Evolutionary conservation across 2,113 vertebrate species (phyloP).

Genomic region (Mobula hypostoma): DNA sequence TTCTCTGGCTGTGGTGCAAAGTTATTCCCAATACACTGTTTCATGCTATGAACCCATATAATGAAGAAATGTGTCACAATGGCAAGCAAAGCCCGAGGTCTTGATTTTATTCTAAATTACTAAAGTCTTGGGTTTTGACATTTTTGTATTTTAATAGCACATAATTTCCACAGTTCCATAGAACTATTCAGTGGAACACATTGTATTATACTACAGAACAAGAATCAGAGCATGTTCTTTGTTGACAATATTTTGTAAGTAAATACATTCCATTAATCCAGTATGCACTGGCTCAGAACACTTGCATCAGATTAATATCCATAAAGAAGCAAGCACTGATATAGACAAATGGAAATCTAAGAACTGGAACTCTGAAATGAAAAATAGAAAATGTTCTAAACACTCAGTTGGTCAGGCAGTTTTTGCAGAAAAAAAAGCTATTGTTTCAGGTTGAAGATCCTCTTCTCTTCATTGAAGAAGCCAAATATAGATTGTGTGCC

Average conservation of each 20-base stretch:
- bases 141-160: conserved; percentile 2
- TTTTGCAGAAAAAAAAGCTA: no score
- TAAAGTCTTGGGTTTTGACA: neutral
- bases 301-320: neutral
- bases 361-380: no score
- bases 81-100: neutral
- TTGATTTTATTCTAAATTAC: neutral
- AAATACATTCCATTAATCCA: neutral
- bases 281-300: neutral
- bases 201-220: neutral
- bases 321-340: neutral
- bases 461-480: no score
- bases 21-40: neutral
- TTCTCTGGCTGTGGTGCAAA: neutral
- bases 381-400: no score
- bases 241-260: neutral
- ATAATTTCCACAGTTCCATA: neutral
- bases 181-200: neutral
- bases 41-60: neutral
- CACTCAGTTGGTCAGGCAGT: no score
- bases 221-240: neutral
- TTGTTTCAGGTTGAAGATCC: no score
- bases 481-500: no score
- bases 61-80: neutral
- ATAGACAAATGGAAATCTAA: neutral